phyloP scores from a whole-genome alignment of 2,113 vertebrate genomes.

The Engystomops pustulosus region DNA sequence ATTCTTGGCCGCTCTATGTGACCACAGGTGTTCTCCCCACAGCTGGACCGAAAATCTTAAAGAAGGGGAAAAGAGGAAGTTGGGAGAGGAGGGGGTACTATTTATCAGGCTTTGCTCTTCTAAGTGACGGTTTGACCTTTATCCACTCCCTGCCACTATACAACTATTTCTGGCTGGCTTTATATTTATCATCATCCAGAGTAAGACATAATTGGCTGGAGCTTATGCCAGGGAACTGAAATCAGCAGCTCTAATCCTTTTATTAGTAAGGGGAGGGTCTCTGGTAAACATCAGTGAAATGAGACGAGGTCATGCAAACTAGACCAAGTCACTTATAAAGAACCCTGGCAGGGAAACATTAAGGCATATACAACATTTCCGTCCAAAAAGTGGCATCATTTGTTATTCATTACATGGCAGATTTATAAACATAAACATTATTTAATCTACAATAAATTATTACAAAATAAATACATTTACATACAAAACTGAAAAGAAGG shows the following conservation, averaged over 20 bases:
- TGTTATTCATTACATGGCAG: neutral
- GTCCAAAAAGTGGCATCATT: neutral
- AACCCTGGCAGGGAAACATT: neutral
- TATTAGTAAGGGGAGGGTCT: conserved; percentile 10
- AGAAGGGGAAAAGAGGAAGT: conserved; percentile 39
- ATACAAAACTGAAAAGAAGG: too few relatives aligned
- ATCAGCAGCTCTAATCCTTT: conserved; percentile 23
- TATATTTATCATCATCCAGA: conserved; percentile 46
- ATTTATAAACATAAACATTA: neutral
- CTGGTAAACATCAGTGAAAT: neutral
- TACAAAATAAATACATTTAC: too few relatives aligned
- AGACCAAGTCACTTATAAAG: neutral
- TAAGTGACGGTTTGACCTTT: conserved; percentile 49
- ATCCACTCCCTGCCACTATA: conserved; percentile 37
- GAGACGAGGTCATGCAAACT: neutral
- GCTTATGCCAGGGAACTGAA: conserved; percentile 22
- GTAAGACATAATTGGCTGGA: conserved; percentile 19
- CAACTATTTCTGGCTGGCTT: conserved; percentile 30
- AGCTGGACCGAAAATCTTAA: conserved; percentile 38
- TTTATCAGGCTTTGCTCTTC: conserved; percentile 43
- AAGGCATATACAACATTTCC: neutral
- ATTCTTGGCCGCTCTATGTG: conserved; percentile 32
- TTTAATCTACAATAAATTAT: too few relatives aligned
- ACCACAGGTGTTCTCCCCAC: conserved; percentile 49
- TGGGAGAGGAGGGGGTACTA: conserved; percentile 2